phyloP scores from a whole-genome alignment of 2,888 invertebrate genomes.

The Oligia strigilis region DNA sequence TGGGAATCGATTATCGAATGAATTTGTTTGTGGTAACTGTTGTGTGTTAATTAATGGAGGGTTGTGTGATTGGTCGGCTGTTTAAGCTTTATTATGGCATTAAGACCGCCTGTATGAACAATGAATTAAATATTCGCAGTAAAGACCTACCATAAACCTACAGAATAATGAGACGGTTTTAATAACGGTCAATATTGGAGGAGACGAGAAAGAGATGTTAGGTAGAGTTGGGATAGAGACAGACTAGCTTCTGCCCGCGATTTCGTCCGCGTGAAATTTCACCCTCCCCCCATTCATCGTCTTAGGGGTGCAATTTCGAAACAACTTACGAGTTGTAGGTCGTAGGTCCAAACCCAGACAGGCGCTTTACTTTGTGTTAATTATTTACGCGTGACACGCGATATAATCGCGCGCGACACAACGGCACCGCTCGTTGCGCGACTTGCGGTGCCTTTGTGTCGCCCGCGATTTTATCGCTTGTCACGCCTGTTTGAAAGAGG shows the following conservation, averaged over 20 bases:
- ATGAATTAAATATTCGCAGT: constrained; percentile 12
- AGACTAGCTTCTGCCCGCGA: neutral
- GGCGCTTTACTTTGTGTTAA: no score
- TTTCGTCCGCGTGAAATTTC: no score
- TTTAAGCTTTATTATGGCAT: constrained; percentile 33
- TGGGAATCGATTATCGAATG: constrained; percentile 64
- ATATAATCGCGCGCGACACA: no score
- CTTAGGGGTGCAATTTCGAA: no score
- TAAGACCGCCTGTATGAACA: constrained; percentile 1
- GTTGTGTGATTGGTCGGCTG: constrained; percentile 34
- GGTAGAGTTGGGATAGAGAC: neutral
- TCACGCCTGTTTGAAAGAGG: no score
- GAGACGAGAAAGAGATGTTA: neutral
- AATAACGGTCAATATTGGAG: neutral
- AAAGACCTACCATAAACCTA: neutral
- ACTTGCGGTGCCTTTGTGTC: no score
- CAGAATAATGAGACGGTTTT: neutral
- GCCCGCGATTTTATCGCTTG: no score
- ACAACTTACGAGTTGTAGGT: no score
- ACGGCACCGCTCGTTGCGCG: no score
- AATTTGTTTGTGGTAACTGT: constrained; percentile 48
- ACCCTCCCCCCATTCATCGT: no score
- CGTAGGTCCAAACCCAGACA: no score
- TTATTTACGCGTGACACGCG: no score
- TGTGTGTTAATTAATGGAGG: constrained; percentile 49